Base-by-base conservation (phyloP, 2,888 invertebrate genomes). In the Melanostoma mellinum region DNA sequence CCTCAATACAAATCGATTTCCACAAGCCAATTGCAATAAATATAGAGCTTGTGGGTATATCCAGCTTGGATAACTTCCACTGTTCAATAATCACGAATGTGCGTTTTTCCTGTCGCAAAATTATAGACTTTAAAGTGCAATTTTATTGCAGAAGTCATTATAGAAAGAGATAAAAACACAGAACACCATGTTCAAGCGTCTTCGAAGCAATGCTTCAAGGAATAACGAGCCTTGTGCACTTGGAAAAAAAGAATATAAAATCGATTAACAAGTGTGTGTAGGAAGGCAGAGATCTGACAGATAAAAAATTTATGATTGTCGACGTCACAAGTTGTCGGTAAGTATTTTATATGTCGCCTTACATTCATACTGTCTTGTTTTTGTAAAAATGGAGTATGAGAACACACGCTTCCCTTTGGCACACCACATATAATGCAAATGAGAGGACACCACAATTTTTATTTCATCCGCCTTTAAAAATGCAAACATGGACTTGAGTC, bases 1-100 rank as follows among this genome's bases (percentile, higher is more conserved):
- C 60, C 38, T 53, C 32, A 30, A 8, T 68, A 75, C 75, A 75
- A 75, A 75, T 75, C 75, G 75, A 60, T 75, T 75, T 58, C 9
- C 44, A 20, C 20, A 53, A 53, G 10, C 38, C 33, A 36, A 60
- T 60, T 75, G 75, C 60, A 67, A 52, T 67, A 52, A 75, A 52
- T 67, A 44, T 68, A 44, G 52, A 8, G 30, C 3, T 3, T 30
- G 5, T 36, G n/a, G 4, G 4, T 6, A 38, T 40, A 50, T 50
- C 33, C 32, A 9, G 10, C 36, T 50, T 35, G 58, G 42, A 67
- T 67, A 67, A 74, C 44, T 67, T 67, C 5, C 36, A 6, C 35
- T 30, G 36, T 67, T 67, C 56, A 58, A 42, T 67, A 10, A 33
- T 32, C 20, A 3, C 33, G 9, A 58, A 74, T 58, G 58, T 65